phyloP scores from a whole-genome alignment of 2,888 invertebrate genomes.

The Deilephila porcellus region DNA sequence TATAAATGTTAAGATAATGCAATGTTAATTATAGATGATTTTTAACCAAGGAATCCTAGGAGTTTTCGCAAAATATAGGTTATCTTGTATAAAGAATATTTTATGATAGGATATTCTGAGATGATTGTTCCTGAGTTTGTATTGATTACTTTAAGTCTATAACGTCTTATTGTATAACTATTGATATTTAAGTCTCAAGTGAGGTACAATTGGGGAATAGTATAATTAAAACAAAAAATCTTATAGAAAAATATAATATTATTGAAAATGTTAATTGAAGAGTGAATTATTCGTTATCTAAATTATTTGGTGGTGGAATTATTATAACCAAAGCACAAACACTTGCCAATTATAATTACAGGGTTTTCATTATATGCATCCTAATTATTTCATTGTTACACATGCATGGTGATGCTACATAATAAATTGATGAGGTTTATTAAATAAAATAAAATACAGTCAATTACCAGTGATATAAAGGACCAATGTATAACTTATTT shows the following conservation, averaged over 20 bases:
- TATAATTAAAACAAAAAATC: background rate
- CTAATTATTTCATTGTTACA: background rate
- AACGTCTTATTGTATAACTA: background rate
- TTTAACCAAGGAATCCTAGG: background rate
- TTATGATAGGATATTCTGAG: background rate
- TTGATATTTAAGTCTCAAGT: background rate
- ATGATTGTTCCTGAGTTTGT: background rate
- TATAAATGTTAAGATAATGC: too few species aligned
- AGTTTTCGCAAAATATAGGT: background rate
- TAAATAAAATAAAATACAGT: background rate
- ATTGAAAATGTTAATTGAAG: background rate
- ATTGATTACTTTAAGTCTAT: background rate
- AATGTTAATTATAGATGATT: too few species aligned
- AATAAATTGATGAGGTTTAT: background rate
- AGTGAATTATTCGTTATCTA: background rate
- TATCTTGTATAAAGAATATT: background rate
- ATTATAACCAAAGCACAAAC: slow-evolving; percentile 57
- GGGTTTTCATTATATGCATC: slow-evolving; percentile 33
- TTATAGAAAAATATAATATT: background rate
- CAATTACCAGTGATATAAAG: background rate
- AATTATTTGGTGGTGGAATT: slow-evolving; percentile 37
- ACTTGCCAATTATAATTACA: slow-evolving; percentile 37
- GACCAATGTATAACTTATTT: background rate
- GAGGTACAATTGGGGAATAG: slow-evolving; percentile 1
- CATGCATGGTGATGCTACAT: background rate